Evolutionary conservation across 2,113 vertebrate genomes (phyloP).

Genomic region (Oxyura jamaicensis): DNA sequence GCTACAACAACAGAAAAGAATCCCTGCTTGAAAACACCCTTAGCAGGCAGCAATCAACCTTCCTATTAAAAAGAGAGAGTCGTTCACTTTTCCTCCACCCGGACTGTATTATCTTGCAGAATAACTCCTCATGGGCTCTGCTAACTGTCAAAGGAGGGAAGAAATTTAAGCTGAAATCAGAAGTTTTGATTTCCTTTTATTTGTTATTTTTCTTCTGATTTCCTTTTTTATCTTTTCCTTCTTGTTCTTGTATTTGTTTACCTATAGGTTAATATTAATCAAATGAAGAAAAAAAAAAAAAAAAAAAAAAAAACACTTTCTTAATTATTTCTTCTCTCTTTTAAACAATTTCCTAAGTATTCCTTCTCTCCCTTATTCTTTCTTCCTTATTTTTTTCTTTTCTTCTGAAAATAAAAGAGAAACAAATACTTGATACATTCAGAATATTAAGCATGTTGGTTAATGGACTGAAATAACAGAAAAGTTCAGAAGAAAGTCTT

Average conservation of each 20-base stretch:
- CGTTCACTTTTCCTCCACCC: not conserved
- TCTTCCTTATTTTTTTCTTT: not conserved
- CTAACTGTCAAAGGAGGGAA: not conserved
- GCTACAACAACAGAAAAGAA: constrained; percentile 48
- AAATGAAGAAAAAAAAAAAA: not conserved
- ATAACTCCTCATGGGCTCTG: not conserved
- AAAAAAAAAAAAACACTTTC: not conserved
- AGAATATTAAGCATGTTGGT: not conserved
- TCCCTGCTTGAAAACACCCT: not conserved
- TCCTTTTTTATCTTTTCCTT: not conserved
- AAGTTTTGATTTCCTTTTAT: not conserved
- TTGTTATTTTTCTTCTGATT: not conserved
- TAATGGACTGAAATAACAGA: not conserved
- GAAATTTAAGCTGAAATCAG: not conserved
- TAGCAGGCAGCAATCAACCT: not conserved
- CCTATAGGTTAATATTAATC: not conserved
- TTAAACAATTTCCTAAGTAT: not conserved
- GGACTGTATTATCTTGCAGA: not conserved
- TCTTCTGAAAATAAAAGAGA: not conserved
- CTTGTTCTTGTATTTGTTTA: not conserved
- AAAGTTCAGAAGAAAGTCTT: not conserved
- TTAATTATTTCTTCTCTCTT: not conserved
- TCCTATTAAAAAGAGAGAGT: not conserved
- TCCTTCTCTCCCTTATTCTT: not conserved
- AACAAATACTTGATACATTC: not conserved